These are phyloP conservation scores for Aphis gossypii DNA, from an alignment of 1,140 invertebrate species.

Conservation along the genomic window DNA sequence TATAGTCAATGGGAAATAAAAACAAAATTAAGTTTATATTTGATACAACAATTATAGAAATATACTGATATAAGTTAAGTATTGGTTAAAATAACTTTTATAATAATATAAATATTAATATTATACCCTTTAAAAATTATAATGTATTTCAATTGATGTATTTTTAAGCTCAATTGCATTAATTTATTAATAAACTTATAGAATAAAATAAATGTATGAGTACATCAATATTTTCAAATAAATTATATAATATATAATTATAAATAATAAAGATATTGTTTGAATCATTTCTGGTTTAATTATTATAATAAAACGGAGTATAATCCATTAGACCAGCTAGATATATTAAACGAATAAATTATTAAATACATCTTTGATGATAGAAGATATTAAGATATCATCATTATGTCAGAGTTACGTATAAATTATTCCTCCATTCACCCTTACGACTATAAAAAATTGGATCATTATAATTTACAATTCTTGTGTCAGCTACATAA, in stretches of 20 bases:
- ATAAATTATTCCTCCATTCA: background rate
- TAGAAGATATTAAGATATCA: background rate
- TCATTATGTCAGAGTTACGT: background rate
- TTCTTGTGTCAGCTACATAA: background rate
- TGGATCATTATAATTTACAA: slow-evolving; percentile 2
- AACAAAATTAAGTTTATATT: no score
- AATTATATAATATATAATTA: background rate
- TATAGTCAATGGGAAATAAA: no score
- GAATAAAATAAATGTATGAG: background rate
- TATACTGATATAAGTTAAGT: no score
- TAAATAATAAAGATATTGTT: background rate
- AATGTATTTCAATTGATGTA: background rate
- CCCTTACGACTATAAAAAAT: slow-evolving; percentile 3
- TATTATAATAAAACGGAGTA: background rate
- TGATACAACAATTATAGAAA: no score
- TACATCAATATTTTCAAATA: background rate
- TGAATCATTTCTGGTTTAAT: background rate
- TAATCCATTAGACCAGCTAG: background rate
- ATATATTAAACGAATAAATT: background rate
- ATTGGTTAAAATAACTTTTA: no score
- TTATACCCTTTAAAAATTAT: background rate
- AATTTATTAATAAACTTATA: background rate
- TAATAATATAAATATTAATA: background rate
- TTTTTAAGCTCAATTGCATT: background rate
- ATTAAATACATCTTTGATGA: background rate